Evolutionary conservation across 2,888 invertebrate species (phyloP).

Genomic region (Athetis lepigone): DNA sequence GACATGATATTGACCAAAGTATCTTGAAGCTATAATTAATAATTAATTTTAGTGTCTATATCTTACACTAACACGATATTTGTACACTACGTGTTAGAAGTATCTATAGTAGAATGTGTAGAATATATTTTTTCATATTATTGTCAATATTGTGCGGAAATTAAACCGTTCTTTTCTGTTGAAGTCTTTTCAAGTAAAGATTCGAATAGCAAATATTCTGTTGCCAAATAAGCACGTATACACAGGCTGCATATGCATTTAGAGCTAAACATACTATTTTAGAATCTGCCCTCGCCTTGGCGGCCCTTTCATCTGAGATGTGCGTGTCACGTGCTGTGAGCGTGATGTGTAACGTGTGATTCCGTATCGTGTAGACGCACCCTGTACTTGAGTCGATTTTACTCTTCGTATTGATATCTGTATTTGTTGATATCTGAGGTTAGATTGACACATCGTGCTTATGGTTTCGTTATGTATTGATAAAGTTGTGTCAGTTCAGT

Average conservation of each 20-base stretch:
- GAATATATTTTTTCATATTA: no score
- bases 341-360: conserved; percentile 38
- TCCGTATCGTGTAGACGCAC: conserved; percentile 41
- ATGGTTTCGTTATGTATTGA: conserved; percentile 13
- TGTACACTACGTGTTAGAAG: no score
- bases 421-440: neutral
- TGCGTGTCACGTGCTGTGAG: conserved; percentile 30
- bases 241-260: conserved; percentile 20
- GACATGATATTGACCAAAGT: no score
- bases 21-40: no score
- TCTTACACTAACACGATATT: no score
- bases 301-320: conserved; percentile 50
- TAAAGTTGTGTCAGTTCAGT: conserved; percentile 11
- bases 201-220: conserved; percentile 20
- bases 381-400: conserved; percentile 18
- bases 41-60: no score
- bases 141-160: no score
- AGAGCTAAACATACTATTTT: conserved; percentile 37
- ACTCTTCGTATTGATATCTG: conserved; percentile 27
- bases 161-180: no score
- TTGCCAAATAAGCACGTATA: conserved; percentile 29
- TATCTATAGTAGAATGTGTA: no score
- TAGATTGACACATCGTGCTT: conserved; percentile 12
- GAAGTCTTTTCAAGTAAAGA: conserved; percentile 25
- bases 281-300: conserved; percentile 41